phyloP scores from a whole-genome alignment of 2,888 invertebrate genomes.

The Rutpela maculata region DNA sequence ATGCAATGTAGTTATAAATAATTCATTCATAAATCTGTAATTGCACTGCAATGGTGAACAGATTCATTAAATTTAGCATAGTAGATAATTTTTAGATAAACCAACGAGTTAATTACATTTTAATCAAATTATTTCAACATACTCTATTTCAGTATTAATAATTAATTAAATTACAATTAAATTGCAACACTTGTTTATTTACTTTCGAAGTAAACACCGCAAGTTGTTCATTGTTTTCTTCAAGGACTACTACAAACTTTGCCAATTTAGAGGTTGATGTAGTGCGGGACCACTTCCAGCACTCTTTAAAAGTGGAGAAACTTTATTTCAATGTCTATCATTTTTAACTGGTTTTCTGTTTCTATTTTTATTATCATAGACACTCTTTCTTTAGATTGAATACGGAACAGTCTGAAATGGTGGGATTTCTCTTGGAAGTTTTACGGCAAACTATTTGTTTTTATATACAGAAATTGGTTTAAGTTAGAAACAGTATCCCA shows the following conservation, averaged over 20 bases:
- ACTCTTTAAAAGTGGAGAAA: slow-evolving; percentile 36
- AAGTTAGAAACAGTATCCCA: background rate
- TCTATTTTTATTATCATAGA: slow-evolving; percentile 44
- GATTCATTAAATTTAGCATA: background rate
- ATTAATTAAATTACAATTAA: slow-evolving; percentile 3
- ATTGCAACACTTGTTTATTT: background rate
- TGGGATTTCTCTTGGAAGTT: slow-evolving; percentile 37
- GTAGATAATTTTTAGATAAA: slow-evolving; percentile 1
- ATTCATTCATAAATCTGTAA: background rate
- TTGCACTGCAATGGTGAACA: slow-evolving; percentile 1
- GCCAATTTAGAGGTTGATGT: slow-evolving; percentile 39
- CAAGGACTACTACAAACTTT: slow-evolving; percentile 39
- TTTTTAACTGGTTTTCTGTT: slow-evolving; percentile 46
- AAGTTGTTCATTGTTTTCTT: slow-evolving; percentile 1
- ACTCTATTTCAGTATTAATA: background rate
- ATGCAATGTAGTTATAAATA: background rate
- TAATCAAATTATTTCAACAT: slow-evolving; percentile 2
- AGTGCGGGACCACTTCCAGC: slow-evolving; percentile 22
- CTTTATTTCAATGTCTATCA: slow-evolving; percentile 49
- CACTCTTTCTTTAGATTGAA: slow-evolving; percentile 35
- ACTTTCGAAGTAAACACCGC: slow-evolving; percentile 2
- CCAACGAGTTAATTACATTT: background rate
- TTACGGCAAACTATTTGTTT: background rate
- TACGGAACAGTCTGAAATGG: slow-evolving; percentile 30
- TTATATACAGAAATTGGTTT: background rate